A percentile compares a stretch with the other conserved stretches of the same genome.
phyloP scores from a whole-genome alignment of 2,888 invertebrate genomes.

The Sycophila texana region DNA sequence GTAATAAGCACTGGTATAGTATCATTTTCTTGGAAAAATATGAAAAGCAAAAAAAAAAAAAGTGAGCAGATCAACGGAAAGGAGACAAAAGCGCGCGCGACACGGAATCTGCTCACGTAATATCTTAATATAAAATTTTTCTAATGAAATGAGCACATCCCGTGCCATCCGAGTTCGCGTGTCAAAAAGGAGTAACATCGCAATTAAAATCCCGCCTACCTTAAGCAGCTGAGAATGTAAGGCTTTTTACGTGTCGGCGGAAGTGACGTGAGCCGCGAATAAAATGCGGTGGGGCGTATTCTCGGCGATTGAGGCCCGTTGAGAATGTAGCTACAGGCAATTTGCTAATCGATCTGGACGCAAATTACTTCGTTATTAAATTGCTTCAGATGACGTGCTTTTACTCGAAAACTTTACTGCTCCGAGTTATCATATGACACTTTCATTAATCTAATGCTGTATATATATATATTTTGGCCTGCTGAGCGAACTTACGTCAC shows the following conservation, averaged over 20 bases:
- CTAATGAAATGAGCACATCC: background rate
- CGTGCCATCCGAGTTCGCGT: background rate
- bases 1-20: background rate
- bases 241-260: constrained; percentile 24
- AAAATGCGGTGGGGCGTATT: constrained; percentile 26
- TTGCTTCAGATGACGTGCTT: background rate
- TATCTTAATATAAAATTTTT: background rate
- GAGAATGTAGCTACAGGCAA: constrained; percentile 30
- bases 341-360: constrained; percentile 45
- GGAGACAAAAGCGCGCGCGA: background rate
- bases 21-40: background rate
- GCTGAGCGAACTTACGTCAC: too few relatives aligned
- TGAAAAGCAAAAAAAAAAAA: background rate
- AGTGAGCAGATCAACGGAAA: too few relatives aligned
- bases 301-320: background rate
- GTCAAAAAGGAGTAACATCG: constrained; percentile 4
- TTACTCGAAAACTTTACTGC: constrained; percentile 3
- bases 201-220: constrained; percentile 12
- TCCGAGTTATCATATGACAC: background rate
- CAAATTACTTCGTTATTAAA: constrained; percentile 37
- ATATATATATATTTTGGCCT: too few relatives aligned
- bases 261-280: constrained; percentile 29
- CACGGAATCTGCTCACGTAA: background rate
- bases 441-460: background rate
- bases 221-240: constrained; percentile 16